A percentile compares a stretch with the other conserved stretches of the same genome.
Evolutionary conservation across 2,888 invertebrate species (phyloP).

Genomic region (Chloromyia formosa): DNA sequence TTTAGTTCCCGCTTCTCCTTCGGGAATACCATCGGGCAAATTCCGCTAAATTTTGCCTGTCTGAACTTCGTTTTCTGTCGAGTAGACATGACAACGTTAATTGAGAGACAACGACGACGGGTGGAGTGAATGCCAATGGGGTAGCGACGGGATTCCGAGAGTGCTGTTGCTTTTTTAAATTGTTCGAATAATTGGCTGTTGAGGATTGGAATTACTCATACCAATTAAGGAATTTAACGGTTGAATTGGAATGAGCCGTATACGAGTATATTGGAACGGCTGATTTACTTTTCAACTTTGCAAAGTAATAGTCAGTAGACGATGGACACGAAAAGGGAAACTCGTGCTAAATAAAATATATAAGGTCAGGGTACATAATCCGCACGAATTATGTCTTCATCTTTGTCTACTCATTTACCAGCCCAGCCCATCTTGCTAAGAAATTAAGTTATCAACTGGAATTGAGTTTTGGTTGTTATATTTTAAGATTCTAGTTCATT

Average conservation of each 20-base stretch:
- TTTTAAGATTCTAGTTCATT: no score
- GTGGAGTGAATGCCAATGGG: background rate
- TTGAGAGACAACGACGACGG: conserved; percentile 26
- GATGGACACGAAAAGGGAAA: no score
- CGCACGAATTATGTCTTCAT: no score
- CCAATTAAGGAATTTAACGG: conserved; percentile 29
- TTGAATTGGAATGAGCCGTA: background rate
- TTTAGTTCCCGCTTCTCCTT: conserved; percentile 2
- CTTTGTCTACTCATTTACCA: no score
- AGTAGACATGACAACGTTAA: conserved; percentile 42
- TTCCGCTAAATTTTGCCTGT: conserved; percentile 11
- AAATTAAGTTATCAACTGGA: no score
- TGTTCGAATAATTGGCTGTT: conserved; percentile 32
- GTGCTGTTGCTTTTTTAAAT: conserved; percentile 39
- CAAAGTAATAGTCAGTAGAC: no score
- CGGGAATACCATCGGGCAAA: conserved; percentile 10
- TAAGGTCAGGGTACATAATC: no score
- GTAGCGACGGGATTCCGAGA: background rate
- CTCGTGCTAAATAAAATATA: no score
- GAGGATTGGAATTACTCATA: conserved; percentile 22
- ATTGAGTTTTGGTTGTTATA: no score
- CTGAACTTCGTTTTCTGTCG: conserved; percentile 2
- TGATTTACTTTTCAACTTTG: background rate
- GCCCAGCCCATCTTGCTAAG: no score
- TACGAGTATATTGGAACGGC: background rate